Evolutionary conservation across 2,888 invertebrate species (phyloP), one percentile per base, ranked within the genome.

Genomic region (Asteroscopus sphinx): DNA sequence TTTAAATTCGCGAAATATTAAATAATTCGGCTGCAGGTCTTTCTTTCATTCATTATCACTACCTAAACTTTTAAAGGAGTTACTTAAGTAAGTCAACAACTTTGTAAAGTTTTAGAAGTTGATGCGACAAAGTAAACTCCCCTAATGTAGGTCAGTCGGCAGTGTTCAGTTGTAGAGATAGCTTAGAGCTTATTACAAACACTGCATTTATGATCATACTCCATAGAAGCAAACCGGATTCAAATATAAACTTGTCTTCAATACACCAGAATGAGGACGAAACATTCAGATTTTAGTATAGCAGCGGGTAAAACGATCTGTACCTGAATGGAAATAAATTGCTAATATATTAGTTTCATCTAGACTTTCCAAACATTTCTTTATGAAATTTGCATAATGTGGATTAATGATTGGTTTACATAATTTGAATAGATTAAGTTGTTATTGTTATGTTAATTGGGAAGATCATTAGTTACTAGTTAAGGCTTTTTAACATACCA

Each of bases 401-500:
- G 3, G 5, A 30, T 30, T 42, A 2, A n/a, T 12, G 9, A 30
- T 7, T 37, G 0, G 12, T 9, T 21, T 51, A 26, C 26, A 8
- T n/a, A 21, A 60, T 47, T 32, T 16, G 4, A 17, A 3, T 9
- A 28, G 37, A 25, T 42, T 21, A 11, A 17, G 6, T 30, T n/a
- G 25, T 46, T 11, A 30, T 16, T 26, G 7, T 36, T 44, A 8
- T 9, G 2, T 47, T 36, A 44, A 51, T 36, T 37, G 15, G 12
- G 15, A 13, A n/a, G 21, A 32, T 11, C 6, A 35, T 59, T 26
- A 47, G 33, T 32, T 13, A 41, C 25, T 26, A 37, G 36, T 60
- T 52, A 48, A 48, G 48, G 30, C 33, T 52, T 11, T 72, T 39
- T 44, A 72, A 89, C 92, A 72, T 88, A 94, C 93, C 92, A 91